Evolutionary conservation across 2,113 vertebrate genomes (phyloP).

Genomic region (Rissa tridactyla): DNA sequence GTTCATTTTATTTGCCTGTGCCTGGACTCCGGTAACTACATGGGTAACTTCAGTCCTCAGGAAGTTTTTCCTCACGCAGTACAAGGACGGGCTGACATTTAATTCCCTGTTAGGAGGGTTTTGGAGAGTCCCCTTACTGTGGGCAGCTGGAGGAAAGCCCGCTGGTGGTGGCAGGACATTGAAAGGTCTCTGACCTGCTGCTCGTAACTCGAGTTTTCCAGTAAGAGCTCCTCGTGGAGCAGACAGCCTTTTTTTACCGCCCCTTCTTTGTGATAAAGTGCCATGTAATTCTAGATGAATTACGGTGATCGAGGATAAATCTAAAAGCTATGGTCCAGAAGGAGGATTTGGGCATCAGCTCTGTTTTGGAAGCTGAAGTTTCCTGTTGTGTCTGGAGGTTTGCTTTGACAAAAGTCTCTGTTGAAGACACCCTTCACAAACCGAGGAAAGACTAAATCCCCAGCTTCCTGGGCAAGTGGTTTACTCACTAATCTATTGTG

Average conservation of each 20-base stretch:
- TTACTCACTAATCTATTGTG: fast-evolving
- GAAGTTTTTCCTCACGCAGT: fast-evolving
- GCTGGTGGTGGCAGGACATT: fast-evolving
- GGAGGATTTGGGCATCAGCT: neutral
- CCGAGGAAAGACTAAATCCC: neutral
- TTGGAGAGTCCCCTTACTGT: no score
- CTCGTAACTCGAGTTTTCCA: neutral
- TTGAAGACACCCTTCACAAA: neutral
- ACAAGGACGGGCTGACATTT: fast-evolving
- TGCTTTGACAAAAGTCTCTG: neutral
- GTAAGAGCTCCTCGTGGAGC: neutral
- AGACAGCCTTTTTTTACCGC: fast-evolving
- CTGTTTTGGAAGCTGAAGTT: neutral
- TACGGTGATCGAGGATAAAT: neutral
- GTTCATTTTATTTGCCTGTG: neutral
- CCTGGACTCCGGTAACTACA: fast-evolving
- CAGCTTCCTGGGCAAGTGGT: neutral
- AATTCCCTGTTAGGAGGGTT: fast-evolving
- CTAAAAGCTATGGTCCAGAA: neutral
- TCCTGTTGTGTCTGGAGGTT: neutral
- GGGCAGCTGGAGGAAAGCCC: neutral
- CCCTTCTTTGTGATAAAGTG: neutral
- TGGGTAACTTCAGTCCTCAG: fast-evolving
- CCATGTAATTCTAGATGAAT: neutral
- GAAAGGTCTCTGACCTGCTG: neutral